Evolutionary conservation across 2,113 vertebrate genomes (phyloP).

Genomic region (Rhinolophus sinicus): DNA sequence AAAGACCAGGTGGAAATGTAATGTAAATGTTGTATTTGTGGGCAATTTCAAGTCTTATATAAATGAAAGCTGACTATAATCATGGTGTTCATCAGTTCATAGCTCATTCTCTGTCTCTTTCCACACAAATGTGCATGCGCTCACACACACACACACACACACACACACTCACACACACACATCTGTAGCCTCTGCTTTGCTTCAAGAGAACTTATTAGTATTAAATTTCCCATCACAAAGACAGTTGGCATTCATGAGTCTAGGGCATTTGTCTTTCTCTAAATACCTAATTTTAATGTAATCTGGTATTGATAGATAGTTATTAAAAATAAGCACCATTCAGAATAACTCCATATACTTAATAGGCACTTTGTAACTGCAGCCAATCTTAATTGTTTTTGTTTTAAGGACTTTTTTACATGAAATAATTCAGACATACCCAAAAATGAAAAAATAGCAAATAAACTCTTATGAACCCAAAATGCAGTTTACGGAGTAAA

Average conservation of each 20-base stretch:
- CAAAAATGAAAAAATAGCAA: neutral
- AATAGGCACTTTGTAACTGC: neutral
- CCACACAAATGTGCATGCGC: no score
- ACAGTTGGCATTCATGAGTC: neutral
- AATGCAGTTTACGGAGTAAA: neutral
- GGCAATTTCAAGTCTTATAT: neutral
- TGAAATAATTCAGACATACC: neutral
- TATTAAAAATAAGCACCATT: slow-evolving; percentile 33
- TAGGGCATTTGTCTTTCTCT: neutral
- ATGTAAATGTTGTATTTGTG: neutral
- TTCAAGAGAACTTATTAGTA: neutral
- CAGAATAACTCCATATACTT: neutral
- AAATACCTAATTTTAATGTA: slow-evolving; percentile 1
- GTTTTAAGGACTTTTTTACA: neutral
- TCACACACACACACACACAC: neutral
- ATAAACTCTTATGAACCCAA: neutral
- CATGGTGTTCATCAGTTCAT: neutral
- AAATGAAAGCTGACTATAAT: neutral
- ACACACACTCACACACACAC: no score
- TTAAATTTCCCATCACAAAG: neutral
- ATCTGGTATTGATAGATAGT: neutral
- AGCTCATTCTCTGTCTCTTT: neutral
- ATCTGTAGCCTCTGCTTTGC: neutral
- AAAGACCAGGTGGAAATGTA: neutral
- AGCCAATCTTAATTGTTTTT: neutral